Evolutionary conservation across 2,113 vertebrate genomes (phyloP), one percentile per base, ranked within the genome.

Genomic region (Cairina moschata): DNA sequence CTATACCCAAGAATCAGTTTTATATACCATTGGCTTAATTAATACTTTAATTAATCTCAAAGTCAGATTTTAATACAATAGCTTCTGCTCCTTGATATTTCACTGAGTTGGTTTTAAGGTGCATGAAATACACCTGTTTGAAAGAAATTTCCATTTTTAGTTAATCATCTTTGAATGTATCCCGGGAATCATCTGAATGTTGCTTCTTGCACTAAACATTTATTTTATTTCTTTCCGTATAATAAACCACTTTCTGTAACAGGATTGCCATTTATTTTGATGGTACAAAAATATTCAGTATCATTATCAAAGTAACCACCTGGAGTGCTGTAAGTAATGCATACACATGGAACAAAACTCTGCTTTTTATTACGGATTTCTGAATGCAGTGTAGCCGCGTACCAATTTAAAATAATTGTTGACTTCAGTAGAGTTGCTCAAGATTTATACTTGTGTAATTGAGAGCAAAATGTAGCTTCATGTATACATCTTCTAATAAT

Each of bases 221-320:
- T 88, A 60, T 58, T 82, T 92, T 6, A 55, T 89, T 93, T 91
- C 38, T 55, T 79, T 93, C 56, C 32, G 78, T 92, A 58, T 44
- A 80, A 88, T 62, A 77, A 96, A 54, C 17, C 46, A 65, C 44
- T 89, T 79, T 65, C 65, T 72, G 13, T 80, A 68, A 91, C 44
- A 52, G 71, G 65, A 77, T 83, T 95, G 86, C 54, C 20, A 4
- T 88, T 91, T 86, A 83, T 91, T 93, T 90, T 67, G 74, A 13
- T 7, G 21, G 68, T 36, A 73, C 20, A 67, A 31, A 90, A 81
- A 86, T 67, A 22, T 71, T 94, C 68, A 60, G 32, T 83, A 17
- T 91, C 83, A 62, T 91, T 96, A 96, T 96, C 44, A 86, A 92
- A 96, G 92, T 88, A 79, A 94, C 92, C 90, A 96, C 96, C 91